These are phyloP conservation scores for Athalia rosae DNA, from an alignment of 2,888 invertebrate genomes.

Conservation along the genomic window DNA sequence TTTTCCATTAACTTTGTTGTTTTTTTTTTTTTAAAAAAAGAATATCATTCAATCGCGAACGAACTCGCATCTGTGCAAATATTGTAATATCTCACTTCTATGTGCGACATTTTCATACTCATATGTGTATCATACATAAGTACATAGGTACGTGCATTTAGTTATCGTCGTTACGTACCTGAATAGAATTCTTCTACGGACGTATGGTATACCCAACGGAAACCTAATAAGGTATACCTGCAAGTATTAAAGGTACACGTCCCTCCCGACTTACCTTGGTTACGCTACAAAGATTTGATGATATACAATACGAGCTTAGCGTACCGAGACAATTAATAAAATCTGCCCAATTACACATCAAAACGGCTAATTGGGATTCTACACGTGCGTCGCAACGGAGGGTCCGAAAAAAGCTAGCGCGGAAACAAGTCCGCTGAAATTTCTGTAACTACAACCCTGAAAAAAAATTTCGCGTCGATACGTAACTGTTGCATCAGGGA, in stretches of 20 bases:
- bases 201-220: neutral
- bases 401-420: too few relatives aligned
- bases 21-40: too few relatives aligned
- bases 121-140: neutral
- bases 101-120: neutral
- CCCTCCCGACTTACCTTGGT: neutral
- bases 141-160: neutral
- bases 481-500: too few relatives aligned
- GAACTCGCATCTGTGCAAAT: constrained; percentile 15
- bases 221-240: neutral
- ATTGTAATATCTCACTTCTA: neutral
- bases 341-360: constrained; percentile 18
- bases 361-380: neutral
- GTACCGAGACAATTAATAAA: constrained; percentile 40
- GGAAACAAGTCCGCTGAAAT: too few relatives aligned
- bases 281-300: constrained; percentile 17
- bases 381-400: neutral
- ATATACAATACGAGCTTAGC: constrained; percentile 14
- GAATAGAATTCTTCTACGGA: neutral
- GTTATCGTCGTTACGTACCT: neutral
- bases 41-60: neutral
- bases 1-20: neutral
- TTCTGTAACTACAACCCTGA: too few relatives aligned
- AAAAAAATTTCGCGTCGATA: too few relatives aligned
- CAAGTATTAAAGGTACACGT: too few relatives aligned